Evolutionary conservation across 2,888 invertebrate species (phyloP).

Genomic region (Acleris literana): DNA sequence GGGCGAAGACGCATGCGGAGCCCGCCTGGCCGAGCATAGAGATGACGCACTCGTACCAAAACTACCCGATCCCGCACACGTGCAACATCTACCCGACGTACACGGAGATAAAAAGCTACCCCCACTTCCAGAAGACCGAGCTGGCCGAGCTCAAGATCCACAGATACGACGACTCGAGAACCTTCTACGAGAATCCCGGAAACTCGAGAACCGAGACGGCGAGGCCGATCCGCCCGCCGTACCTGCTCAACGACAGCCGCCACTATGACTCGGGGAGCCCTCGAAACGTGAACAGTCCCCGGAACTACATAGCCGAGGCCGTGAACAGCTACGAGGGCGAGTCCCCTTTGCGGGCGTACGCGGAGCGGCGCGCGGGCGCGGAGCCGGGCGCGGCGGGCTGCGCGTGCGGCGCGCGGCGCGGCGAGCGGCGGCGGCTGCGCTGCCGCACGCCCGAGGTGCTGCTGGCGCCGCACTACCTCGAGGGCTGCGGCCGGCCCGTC

Average conservation of each 20-base stretch:
- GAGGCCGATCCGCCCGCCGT: slow-evolving; percentile 62
- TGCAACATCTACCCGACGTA: slow-evolving; percentile 74
- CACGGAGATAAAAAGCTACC: slow-evolving; percentile 73
- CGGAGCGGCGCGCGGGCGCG: slow-evolving; percentile 54
- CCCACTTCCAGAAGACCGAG: slow-evolving; percentile 51
- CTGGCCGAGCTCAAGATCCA: slow-evolving; percentile 57
- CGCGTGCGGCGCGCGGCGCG: too few species aligned
- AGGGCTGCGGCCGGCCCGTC: slow-evolving; percentile 70
- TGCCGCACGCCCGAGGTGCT: slow-evolving; percentile 91
- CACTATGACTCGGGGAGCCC: slow-evolving; percentile 68
- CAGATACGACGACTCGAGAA: slow-evolving; percentile 61
- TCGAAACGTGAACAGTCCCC: slow-evolving; percentile 69
- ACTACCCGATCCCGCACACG: slow-evolving; percentile 71
- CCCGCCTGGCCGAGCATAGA: slow-evolving; percentile 81
- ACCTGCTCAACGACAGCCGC: slow-evolving; percentile 57
- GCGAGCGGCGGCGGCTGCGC: slow-evolving; percentile 71
- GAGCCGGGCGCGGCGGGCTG: too few species aligned
- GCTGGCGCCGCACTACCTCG: slow-evolving; percentile 89
- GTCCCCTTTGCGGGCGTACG: slow-evolving; percentile 61
- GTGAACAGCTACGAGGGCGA: slow-evolving; percentile 63
- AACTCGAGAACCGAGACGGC: slow-evolving; percentile 57
- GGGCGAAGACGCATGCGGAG: slow-evolving; percentile 86
- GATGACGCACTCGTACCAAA: slow-evolving; percentile 75
- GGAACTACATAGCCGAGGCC: slow-evolving; percentile 62
- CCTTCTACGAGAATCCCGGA: slow-evolving; percentile 71